Conservation (phyloP, 2,888 invertebrate species). For the Aporophyla nigra region DNA sequence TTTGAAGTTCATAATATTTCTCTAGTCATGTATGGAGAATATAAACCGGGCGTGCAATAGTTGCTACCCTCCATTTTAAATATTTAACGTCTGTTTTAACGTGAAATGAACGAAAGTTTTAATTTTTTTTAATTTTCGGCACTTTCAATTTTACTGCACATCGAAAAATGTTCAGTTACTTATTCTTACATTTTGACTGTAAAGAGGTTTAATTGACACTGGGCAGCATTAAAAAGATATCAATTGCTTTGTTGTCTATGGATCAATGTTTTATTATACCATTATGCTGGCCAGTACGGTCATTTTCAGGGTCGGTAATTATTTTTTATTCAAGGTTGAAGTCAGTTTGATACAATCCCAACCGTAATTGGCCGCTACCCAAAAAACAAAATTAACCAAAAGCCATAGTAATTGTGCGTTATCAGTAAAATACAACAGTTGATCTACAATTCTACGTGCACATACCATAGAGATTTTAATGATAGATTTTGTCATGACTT, state of each 20-base stretch:
- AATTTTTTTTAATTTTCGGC: conserved; percentile 20
- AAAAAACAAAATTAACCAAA: conserved; percentile 51
- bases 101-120: conserved; percentile 13
- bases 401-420: conserved; percentile 36
- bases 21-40: conserved; percentile 39
- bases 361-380: conserved; percentile 59
- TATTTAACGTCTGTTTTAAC: conserved; percentile 13
- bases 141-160: conserved; percentile 14
- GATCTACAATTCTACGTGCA: conserved; percentile 23
- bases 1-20: conserved; percentile 25
- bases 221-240: neutral
- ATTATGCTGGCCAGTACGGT: conserved; percentile 13
- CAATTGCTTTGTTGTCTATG: conserved; percentile 12
- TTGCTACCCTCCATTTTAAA: conserved; percentile 38
- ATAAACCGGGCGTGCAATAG: conserved; percentile 45
- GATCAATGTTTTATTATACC: neutral
- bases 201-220: conserved; percentile 9
- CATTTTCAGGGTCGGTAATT: conserved; percentile 42
- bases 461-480: conserved; percentile 43
- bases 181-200: conserved; percentile 2
- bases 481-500: conserved; percentile 19
- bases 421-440: conserved; percentile 39
- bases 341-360: conserved; percentile 55
- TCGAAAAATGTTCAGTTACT: neutral
- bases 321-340: conserved; percentile 48